A percentile compares a stretch with the other conserved stretches of the same genome.
Conservation (phyloP, 2,113 vertebrate genomes). For the Blennius ocellaris region DNA sequence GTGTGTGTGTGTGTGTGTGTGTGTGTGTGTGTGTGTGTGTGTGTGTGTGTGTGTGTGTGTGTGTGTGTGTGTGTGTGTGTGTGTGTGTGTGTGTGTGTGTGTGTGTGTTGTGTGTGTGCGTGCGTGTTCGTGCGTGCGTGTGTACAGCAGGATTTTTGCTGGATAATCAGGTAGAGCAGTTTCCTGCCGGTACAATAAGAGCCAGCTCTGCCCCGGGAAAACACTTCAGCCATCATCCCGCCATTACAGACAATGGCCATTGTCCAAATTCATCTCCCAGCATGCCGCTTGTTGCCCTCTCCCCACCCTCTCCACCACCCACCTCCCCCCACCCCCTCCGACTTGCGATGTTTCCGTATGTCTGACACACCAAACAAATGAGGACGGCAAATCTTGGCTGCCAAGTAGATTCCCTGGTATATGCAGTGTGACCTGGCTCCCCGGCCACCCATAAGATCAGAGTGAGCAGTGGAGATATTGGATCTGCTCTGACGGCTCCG, state of each 20-base stretch:
- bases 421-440: conserved; percentile 62
- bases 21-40: neutral
- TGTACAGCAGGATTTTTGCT: conserved; percentile 50
- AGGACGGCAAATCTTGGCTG: conserved; percentile 74
- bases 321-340: conserved; percentile 1
- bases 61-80: conserved; percentile 7
- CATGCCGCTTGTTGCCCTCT: neutral
- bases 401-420: conserved; percentile 79
- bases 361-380: conserved; percentile 75
- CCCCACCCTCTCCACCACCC: no score
- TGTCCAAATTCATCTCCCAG: conserved; percentile 65
- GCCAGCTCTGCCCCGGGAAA: conserved; percentile 54
- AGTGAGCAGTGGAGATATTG: conserved; percentile 64
- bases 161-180: conserved; percentile 67
- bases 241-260: conserved; percentile 50
- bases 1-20: no score
- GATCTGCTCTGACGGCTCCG: conserved; percentile 74
- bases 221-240: conserved; percentile 66
- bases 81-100: conserved; percentile 1
- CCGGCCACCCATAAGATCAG: conserved; percentile 75
- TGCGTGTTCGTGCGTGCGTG: neutral
- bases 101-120: conserved; percentile 1
- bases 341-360: conserved; percentile 54
- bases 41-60: conserved; percentile 14
- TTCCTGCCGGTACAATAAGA: conserved; percentile 70